These are phyloP conservation scores for Nymphicus hollandicus DNA, from an alignment of 2,113 vertebrate species.

Conservation along the genomic window DNA sequence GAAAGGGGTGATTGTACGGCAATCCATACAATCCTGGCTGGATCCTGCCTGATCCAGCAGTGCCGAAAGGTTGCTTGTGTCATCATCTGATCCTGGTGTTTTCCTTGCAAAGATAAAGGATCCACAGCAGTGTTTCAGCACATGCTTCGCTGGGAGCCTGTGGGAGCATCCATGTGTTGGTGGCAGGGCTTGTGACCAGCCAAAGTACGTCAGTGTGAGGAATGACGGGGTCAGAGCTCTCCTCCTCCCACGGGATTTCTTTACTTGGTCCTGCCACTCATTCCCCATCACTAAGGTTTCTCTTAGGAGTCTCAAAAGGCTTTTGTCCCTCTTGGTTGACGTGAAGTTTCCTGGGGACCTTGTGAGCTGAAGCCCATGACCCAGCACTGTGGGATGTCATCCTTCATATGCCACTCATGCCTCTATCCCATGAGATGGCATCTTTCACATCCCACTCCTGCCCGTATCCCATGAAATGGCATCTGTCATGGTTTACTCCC, in stretches of 20 bases:
- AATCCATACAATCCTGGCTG: too few species aligned
- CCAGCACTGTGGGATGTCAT: not conserved
- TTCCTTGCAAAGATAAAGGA: not conserved
- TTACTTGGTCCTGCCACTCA: not conserved
- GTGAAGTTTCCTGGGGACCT: not conserved
- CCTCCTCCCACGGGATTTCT: not conserved
- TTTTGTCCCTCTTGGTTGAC: not conserved
- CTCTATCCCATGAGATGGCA: not conserved
- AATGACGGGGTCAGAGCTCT: not conserved
- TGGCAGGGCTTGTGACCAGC: not conserved
- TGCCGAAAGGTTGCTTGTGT: not conserved
- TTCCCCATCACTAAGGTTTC: not conserved
- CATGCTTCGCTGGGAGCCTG: not conserved
- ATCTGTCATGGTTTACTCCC: not conserved
- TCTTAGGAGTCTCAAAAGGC: not conserved
- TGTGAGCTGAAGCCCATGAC: not conserved
- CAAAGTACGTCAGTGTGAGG: not conserved
- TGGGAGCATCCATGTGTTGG: not conserved
- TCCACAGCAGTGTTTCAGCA: not conserved
- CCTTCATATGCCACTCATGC: not conserved
- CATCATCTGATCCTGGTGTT: not conserved
- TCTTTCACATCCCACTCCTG: not conserved
- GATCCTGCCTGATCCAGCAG: accelerated
- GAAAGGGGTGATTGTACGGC: not conserved
- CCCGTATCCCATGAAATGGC: not conserved